Conservation (phyloP, 1,140 invertebrate genomes). For the Cydia fagiglandana region DNA sequence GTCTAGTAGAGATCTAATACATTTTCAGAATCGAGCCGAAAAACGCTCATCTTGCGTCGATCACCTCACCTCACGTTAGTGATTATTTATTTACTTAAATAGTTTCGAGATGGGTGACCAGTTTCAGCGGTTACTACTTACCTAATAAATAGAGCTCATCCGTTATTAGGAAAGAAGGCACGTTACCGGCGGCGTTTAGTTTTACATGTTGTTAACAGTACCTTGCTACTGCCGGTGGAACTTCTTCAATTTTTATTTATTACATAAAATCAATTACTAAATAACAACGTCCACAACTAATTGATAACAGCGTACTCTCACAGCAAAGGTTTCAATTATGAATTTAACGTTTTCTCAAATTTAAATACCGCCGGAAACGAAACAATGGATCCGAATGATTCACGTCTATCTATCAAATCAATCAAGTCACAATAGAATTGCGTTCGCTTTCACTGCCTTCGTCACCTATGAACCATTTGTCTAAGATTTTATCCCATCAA, state of each 20-base stretch:
- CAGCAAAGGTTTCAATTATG: constrained; percentile 23
- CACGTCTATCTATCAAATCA: constrained; percentile 49
- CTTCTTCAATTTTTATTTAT: neutral
- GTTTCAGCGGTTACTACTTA: too few relatives aligned
- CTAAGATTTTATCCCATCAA: constrained; percentile 46
- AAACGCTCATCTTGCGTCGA: too few relatives aligned
- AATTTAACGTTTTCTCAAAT: constrained; percentile 39
- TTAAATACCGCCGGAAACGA: constrained; percentile 39
- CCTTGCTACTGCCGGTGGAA: neutral
- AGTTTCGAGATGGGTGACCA: too few relatives aligned
- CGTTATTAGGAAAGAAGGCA: too few relatives aligned
- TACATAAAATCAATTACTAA: constrained; percentile 4
- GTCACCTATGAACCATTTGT: constrained; percentile 53
- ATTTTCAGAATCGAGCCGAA: too few relatives aligned
- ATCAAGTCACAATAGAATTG: constrained; percentile 60
- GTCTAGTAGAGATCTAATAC: too few relatives aligned
- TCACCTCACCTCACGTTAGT: too few relatives aligned
- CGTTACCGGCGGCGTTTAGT: too few relatives aligned
- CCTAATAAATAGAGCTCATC: too few relatives aligned
- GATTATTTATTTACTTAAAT: too few relatives aligned
- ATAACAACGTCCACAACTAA: neutral
- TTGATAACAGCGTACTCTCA: neutral
- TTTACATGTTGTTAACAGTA: too few relatives aligned
- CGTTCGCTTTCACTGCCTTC: constrained; percentile 51
- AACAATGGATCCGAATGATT: constrained; percentile 50